phyloP scores from a whole-genome alignment of 1,140 invertebrate species.

The Rhagoletis zephyria region DNA sequence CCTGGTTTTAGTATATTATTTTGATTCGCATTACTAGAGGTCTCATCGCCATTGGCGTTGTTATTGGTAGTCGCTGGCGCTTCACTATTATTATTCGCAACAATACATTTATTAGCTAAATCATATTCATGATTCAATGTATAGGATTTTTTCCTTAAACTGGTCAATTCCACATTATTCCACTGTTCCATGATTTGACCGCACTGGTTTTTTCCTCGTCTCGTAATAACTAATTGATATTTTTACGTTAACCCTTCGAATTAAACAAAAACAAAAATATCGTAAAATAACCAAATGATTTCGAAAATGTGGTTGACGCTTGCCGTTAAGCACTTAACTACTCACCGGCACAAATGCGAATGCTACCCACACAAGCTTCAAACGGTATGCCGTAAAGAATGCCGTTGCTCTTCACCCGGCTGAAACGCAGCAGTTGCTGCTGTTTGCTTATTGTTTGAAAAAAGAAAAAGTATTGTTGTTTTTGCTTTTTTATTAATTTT shows the following conservation, averaged over 20 bases:
- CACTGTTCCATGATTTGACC: slow-evolving; percentile 66
- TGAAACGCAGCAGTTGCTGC: neutral
- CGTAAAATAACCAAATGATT: too few species aligned
- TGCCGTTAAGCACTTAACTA: slow-evolving; percentile 16
- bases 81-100: slow-evolving; percentile 61
- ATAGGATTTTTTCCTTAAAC: slow-evolving; percentile 70
- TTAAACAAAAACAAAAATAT: slow-evolving; percentile 2
- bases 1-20: slow-evolving; percentile 74
- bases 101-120: slow-evolving; percentile 57
- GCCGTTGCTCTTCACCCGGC: neutral
- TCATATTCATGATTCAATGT: slow-evolving; percentile 70
- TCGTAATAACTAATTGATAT: neutral
- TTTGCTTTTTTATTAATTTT: neutral
- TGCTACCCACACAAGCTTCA: slow-evolving; percentile 28
- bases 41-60: neutral
- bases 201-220: neutral
- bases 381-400: neutral
- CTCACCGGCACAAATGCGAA: slow-evolving; percentile 29
- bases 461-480: neutral
- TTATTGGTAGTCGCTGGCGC: neutral
- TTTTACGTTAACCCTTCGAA: neutral
- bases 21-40: slow-evolving; percentile 14
- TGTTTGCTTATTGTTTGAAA: slow-evolving; percentile 22
- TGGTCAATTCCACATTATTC: slow-evolving; percentile 71
- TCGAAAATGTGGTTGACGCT: too few species aligned